Base-by-base conservation (phyloP, 2,888 invertebrate genomes). In the Aphodius granarius region DNA sequence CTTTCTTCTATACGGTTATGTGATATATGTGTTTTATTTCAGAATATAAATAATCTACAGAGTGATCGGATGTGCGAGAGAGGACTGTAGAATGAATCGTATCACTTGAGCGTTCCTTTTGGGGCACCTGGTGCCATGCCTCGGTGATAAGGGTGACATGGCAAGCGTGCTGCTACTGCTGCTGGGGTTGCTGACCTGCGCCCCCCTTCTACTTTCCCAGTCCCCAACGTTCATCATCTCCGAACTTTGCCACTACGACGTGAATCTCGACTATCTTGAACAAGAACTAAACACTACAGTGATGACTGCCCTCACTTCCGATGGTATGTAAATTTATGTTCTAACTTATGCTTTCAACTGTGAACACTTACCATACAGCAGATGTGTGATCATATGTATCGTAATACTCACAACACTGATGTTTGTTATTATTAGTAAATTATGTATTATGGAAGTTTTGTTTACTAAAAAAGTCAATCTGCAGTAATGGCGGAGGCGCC, bases 241-340 rank as follows among this genome's bases (percentile, higher is more conserved):
- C 66, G 89, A 87, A 72, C 82, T 82, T 18, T 86, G 85, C 68
- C 86, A 86, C 78, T 90, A 84, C 79, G 91, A 86, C 64, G 89
- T 90, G 0, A 91, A 91, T 0, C 90, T 91, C 0, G 91, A 90
- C 64, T 91, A 86, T 64, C 90, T 92, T 17, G 91, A 91, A 82
- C 91, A 91, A 77, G 89, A 89, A 80, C 90, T 92, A 85, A 90
- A 90, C 82, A 91, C 89, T 79, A 90, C 88, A 78, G 89, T 88
- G 0, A 86, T 89, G 18, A 88, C 87, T 75, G 84, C 85, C 73
- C 82, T 84, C 68, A 82, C 83, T 3, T 81, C 81, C 20, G 86
- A 88, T 73, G 88, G 88, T 84, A 82, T 83, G 85, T 87, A 86
- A 79, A 87, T 82, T 6, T 19, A 65, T n/a, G 43, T 43, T 43